Evolutionary conservation across 2,797 vertebrate genomes (phyloP).

Genomic region (Tolypeutes matacus): DNA sequence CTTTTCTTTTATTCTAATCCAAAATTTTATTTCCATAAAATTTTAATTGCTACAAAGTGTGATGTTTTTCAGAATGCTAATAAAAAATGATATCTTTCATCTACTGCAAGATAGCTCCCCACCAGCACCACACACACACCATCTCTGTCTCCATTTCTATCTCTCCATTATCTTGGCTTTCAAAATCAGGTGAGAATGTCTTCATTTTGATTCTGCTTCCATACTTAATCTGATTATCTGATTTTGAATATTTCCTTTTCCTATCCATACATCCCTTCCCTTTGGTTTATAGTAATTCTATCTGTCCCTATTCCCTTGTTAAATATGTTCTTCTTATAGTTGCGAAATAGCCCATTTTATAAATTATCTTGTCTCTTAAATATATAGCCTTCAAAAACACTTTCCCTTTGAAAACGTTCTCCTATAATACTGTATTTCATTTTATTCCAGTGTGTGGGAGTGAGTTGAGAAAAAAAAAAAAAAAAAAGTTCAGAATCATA

Average conservation of each 20-base stretch:
- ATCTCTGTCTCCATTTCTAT: background rate
- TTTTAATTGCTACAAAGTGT: background rate
- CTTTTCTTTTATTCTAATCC: slow-evolving; percentile 14
- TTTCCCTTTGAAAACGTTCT: background rate
- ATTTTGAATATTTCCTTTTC: slow-evolving; percentile 33
- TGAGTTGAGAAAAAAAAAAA: background rate
- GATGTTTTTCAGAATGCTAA: background rate
- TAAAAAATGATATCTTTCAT: background rate
- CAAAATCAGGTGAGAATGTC: slow-evolving; percentile 39
- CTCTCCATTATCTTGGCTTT: background rate
- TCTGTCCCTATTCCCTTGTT: background rate
- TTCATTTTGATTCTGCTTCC: slow-evolving; percentile 21
- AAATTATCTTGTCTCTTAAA: slow-evolving; percentile 18
- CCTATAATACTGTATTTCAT: background rate
- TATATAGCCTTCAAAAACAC: background rate
- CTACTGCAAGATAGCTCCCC: background rate
- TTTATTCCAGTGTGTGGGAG: background rate
- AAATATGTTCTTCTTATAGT: slow-evolving; percentile 3
- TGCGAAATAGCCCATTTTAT: background rate
- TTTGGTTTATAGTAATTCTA: background rate
- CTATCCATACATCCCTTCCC: background rate
- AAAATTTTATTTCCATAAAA: slow-evolving; percentile 50
- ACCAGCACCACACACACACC: background rate
- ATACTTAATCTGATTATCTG: background rate
- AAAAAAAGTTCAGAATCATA: background rate